Percentiles rank a stretch among this genome's conserved stretches.
Evolutionary conservation across 53 echinoderm and acorn worm species (phyloP).

Genomic region (Antedon mediterranea): DNA sequence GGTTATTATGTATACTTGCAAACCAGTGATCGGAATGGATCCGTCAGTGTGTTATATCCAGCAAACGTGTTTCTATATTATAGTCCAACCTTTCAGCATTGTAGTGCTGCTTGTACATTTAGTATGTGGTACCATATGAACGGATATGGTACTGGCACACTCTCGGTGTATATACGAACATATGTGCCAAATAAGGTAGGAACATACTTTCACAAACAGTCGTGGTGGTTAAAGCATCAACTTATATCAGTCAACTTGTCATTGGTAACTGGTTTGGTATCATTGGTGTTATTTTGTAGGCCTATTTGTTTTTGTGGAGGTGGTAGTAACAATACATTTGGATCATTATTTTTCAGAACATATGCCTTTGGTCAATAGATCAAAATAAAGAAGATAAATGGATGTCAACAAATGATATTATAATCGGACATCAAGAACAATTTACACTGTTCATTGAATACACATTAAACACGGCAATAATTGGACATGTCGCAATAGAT

Average conservation of each 20-base stretch:
- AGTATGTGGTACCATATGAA: background rate
- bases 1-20: background rate
- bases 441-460: background rate
- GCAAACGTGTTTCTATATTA: background rate
- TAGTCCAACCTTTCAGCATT: background rate
- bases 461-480: background rate
- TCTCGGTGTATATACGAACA: background rate
- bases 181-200: background rate
- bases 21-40: background rate
- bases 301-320: too few species aligned
- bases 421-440: background rate
- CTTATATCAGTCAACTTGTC: too few species aligned
- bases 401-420: background rate
- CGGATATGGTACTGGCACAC: background rate
- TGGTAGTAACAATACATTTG: too few species aligned
- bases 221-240: too few species aligned
- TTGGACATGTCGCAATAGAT: background rate
- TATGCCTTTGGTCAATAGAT: background rate
- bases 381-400: background rate
- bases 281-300: too few species aligned
- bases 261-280: too few species aligned
- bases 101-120: background rate
- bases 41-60: background rate
- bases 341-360: background rate
- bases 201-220: too few species aligned